Conservation (phyloP, 2,113 vertebrate species). For the Trinectes maculatus region DNA sequence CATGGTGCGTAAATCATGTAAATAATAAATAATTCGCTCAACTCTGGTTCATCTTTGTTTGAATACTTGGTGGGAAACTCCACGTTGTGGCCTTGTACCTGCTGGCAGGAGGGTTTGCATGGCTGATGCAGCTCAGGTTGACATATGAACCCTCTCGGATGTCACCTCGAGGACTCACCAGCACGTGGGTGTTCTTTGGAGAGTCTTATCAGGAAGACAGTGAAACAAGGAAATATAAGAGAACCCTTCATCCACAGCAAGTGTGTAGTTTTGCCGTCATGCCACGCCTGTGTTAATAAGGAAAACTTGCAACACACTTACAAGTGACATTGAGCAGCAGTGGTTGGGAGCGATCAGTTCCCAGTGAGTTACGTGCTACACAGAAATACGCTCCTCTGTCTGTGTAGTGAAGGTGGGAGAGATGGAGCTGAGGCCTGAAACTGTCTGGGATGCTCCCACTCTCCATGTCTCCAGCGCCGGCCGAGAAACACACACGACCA, state of each 20-base stretch:
- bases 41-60: not conserved
- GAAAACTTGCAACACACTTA: conserved; percentile 48
- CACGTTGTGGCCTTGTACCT: conserved; percentile 39
- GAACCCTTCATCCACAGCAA: too few species aligned
- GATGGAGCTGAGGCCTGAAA: conserved; percentile 77
- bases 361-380: conserved; percentile 80
- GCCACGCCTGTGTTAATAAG: not conserved
- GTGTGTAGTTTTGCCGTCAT: not conserved
- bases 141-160: conserved; percentile 77
- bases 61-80: not conserved
- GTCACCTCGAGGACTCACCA: conserved; percentile 73
- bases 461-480: conserved; percentile 68
- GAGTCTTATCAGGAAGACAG: conserved; percentile 63
- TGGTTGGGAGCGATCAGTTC: conserved; percentile 76
- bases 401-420: conserved; percentile 70
- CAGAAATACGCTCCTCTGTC: conserved; percentile 82
- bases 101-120: conserved; percentile 71
- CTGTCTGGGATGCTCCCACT: conserved; percentile 82
- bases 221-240: not conserved
- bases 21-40: too few species aligned
- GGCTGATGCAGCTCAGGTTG: conserved; percentile 77
- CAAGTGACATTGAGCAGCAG: conserved; percentile 81
- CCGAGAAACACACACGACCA: not conserved
- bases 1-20: too few species aligned
- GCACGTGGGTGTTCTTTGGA: conserved; percentile 78